phyloP scores from a whole-genome alignment of 2,797 vertebrate genomes.

The Leptoclinus maculatus region DNA sequence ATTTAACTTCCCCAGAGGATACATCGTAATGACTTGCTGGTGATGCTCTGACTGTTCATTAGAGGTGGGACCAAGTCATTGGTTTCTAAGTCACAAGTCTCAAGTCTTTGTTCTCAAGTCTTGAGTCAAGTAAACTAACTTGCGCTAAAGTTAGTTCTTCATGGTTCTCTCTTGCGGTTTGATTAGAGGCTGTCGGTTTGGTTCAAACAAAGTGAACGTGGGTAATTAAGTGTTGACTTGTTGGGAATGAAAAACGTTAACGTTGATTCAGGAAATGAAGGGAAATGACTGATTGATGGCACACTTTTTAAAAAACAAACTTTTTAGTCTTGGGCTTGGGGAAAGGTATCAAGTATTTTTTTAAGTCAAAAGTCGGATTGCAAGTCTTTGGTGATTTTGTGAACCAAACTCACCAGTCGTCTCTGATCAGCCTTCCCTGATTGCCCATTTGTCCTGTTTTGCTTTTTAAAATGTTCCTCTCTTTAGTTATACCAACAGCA shows the following conservation, averaged over 20 bases:
- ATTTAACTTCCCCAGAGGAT: background rate
- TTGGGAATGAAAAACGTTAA: background rate
- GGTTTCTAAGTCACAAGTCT: background rate
- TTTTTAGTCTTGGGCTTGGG: background rate
- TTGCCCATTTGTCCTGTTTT: constrained; percentile 38
- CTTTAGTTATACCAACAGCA: constrained; percentile 40
- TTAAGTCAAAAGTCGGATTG: background rate
- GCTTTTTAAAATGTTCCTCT: constrained; percentile 48
- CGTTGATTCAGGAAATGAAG: background rate
- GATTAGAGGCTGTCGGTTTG: background rate
- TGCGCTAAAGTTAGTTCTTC: background rate
- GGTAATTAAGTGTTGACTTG: background rate
- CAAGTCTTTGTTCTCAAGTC: background rate
- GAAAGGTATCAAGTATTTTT: no score
- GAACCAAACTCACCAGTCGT: background rate
- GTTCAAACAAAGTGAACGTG: background rate
- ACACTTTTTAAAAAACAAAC: background rate
- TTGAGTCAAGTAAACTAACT: no score
- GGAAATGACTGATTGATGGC: background rate
- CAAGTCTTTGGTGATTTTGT: background rate
- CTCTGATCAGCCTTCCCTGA: constrained; percentile 10
- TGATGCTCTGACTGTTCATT: background rate
- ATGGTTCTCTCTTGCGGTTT: background rate
- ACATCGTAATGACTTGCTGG: background rate
- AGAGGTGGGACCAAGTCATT: background rate